Evolutionary conservation across 1,140 invertebrate species (phyloP).

Genomic region (Heliconius hermathena): DNA sequence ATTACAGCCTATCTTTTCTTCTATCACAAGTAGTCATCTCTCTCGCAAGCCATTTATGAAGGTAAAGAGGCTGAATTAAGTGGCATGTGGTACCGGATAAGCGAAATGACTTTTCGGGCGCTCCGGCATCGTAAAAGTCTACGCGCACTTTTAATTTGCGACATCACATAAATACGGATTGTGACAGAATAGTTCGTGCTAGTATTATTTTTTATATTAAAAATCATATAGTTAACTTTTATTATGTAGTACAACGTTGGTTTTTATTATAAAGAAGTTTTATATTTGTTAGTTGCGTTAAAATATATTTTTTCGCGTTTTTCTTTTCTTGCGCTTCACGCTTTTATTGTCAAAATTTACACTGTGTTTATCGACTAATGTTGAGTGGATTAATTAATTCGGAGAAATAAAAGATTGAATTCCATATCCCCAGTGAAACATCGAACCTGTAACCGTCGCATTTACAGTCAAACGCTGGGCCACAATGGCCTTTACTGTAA

Average conservation of each 20-base stretch:
- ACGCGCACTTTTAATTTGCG: slow-evolving; percentile 37
- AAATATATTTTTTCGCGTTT: too few relatives aligned
- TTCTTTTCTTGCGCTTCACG: too few relatives aligned
- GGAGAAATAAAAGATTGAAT: too few relatives aligned
- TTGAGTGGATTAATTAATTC: too few relatives aligned
- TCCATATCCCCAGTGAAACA: too few relatives aligned
- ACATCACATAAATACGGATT: slow-evolving; percentile 17
- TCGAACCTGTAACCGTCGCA: too few relatives aligned
- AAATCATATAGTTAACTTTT: background rate
- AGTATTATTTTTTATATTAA: background rate
- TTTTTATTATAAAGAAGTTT: too few relatives aligned
- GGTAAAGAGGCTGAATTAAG: slow-evolving; percentile 28
- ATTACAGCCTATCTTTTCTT: background rate
- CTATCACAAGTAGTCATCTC: background rate
- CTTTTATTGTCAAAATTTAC: too few relatives aligned
- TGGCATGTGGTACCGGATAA: slow-evolving; percentile 31
- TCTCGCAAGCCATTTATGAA: slow-evolving; percentile 10
- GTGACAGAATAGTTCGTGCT: background rate
- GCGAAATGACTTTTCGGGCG: slow-evolving; percentile 28
- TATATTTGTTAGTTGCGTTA: too few relatives aligned
- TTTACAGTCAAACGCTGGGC: too few relatives aligned
- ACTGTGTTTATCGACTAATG: too few relatives aligned
- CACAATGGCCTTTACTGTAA: too few relatives aligned
- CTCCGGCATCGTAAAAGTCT: slow-evolving; percentile 34
- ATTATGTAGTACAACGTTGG: background rate